Evolutionary conservation across 2,113 vertebrate genomes (phyloP).

Genomic region (Spermophilus dauricus): DNA sequence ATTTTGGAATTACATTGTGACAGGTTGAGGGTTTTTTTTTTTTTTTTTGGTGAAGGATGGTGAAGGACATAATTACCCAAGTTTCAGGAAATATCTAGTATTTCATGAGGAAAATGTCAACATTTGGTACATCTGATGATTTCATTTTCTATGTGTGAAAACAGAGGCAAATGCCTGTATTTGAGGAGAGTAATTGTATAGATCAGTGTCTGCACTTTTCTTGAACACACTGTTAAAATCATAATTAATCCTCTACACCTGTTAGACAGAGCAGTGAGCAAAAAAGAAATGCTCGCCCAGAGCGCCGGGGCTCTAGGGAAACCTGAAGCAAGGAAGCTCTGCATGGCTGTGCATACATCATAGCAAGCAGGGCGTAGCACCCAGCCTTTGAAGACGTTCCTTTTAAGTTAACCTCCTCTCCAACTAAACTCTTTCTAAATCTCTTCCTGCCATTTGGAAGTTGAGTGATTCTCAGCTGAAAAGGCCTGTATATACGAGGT

Average conservation of each 20-base stretch:
- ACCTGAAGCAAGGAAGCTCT: neutral
- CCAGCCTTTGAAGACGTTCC: conserved; percentile 78
- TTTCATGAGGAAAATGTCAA: conserved; percentile 83
- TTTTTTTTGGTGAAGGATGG: conserved; percentile 5
- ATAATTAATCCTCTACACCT: conserved; percentile 79
- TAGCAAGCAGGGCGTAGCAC: neutral
- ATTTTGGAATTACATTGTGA: conserved; percentile 68
- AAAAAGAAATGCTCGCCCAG: neutral
- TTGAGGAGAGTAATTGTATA: conserved; percentile 79
- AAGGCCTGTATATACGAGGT: conserved; percentile 90
- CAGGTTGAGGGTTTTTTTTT: neutral
- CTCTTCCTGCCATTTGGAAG: conserved; percentile 80
- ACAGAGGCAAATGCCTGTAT: conserved; percentile 80
- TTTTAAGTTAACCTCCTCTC: conserved; percentile 82
- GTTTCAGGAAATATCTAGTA: conserved; percentile 78
- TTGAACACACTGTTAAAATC: conserved; percentile 75
- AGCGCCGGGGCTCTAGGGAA: neutral
- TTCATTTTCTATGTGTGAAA: conserved; percentile 83
- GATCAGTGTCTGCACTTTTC: conserved; percentile 75
- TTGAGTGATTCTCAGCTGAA: conserved; percentile 88
- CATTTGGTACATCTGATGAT: conserved; percentile 82
- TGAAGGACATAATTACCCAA: conserved; percentile 78
- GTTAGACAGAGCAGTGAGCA: conserved; percentile 49
- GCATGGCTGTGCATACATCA: conserved; percentile 24
- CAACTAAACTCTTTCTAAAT: conserved; percentile 75